These are phyloP conservation scores for Eupithecia tripunctaria DNA, from an alignment of 2,888 invertebrate species.

Conservation along the genomic window DNA sequence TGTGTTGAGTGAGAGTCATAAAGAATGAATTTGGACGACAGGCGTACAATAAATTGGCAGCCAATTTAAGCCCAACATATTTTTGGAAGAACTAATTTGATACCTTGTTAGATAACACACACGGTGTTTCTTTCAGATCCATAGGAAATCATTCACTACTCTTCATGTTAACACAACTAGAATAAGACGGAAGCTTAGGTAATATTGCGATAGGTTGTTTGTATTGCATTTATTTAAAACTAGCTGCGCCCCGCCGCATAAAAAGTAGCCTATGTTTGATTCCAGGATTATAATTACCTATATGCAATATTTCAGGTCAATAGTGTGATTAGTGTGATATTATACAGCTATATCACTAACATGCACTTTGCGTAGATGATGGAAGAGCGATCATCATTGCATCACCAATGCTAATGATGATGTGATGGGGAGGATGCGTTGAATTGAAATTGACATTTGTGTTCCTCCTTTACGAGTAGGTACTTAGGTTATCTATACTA, in stretches of 20 bases:
- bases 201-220: neutral
- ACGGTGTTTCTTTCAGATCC: neutral
- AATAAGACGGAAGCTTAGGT: neutral
- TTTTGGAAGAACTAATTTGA: neutral
- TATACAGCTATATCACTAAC: conserved; percentile 1
- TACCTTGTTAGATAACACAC: neutral
- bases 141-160: neutral
- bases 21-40: neutral
- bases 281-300: too few relatives aligned
- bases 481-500: too few relatives aligned
- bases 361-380: neutral
- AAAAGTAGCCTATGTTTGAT: too few relatives aligned
- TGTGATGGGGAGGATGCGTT: too few relatives aligned
- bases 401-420: neutral
- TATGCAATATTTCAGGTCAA: too few relatives aligned
- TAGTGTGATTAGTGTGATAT: too few relatives aligned
- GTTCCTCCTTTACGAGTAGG: neutral
- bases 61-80: too few relatives aligned
- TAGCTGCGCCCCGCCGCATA: too few relatives aligned
- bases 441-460: neutral
- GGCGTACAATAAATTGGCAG: too few relatives aligned
- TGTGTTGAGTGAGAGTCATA: neutral
- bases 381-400: too few relatives aligned
- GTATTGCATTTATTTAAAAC: neutral
- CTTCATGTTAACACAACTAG: neutral